phyloP scores from a whole-genome alignment of 2,888 invertebrate species.

The Caenorhabditis uteleia region DNA sequence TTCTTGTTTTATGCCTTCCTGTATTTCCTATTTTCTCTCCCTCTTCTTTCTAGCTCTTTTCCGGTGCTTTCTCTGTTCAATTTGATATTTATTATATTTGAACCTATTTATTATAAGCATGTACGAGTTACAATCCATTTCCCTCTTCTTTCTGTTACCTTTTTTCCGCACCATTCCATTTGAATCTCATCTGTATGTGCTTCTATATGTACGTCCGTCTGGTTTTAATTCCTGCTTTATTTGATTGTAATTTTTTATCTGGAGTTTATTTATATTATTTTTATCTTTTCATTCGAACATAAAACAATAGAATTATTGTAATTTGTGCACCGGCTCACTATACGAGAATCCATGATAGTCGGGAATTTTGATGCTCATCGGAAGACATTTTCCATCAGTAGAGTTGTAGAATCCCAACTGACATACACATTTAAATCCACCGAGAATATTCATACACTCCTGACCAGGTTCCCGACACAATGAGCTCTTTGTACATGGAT shows the following conservation, averaged over 20 bases:
- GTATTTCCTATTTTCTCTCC: not conserved
- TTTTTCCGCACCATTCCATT: too few species aligned
- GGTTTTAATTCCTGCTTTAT: too few species aligned
- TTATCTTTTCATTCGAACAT: conserved; percentile 4
- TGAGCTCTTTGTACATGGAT: conserved; percentile 38
- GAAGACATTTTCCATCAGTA: not conserved
- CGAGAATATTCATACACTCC: conserved; percentile 34
- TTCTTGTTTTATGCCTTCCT: too few species aligned
- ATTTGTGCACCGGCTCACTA: conserved; percentile 9
- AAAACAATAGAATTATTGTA: conserved; percentile 3
- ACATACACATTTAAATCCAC: conserved; percentile 41
- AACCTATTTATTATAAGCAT: too few species aligned
- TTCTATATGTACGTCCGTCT: too few species aligned
- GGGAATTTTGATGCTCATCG: not conserved
- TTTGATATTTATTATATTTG: too few species aligned
- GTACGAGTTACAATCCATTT: too few species aligned
- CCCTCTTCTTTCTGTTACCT: too few species aligned
- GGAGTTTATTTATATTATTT: too few species aligned
- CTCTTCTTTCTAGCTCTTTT: not conserved
- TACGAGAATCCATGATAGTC: not conserved
- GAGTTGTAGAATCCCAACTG: conserved; percentile 32
- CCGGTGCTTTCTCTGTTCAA: not conserved
- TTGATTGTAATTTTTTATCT: too few species aligned
- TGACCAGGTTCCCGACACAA: conserved; percentile 24
- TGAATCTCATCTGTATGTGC: too few species aligned